Conservation (phyloP, 2,888 invertebrate species). For the Leptodirus hochenwartii region DNA sequence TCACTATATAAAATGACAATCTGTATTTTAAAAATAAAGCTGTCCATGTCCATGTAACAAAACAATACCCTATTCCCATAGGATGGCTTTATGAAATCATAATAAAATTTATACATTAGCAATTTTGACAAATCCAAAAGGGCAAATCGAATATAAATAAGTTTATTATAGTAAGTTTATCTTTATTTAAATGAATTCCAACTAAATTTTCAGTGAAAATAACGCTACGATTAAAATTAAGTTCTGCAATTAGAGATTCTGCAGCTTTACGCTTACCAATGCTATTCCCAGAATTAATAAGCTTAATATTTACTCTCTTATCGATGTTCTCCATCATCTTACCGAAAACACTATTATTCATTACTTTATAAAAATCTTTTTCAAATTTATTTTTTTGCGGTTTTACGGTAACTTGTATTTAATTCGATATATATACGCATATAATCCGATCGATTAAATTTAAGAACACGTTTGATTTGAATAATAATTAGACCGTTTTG, state of each 20-base stretch:
- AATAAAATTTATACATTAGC: slow-evolving; percentile 23
- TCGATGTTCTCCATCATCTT: slow-evolving; percentile 26
- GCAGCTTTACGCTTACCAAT: slow-evolving; percentile 16
- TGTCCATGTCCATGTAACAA: slow-evolving; percentile 19
- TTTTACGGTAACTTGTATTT: slow-evolving; percentile 8
- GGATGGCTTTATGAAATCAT: slow-evolving; percentile 17
- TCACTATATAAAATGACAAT: slow-evolving; percentile 20
- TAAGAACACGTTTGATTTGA: slow-evolving; percentile 18
- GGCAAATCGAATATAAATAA: slow-evolving; percentile 22
- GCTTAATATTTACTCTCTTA: slow-evolving; percentile 20
- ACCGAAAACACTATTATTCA: slow-evolving; percentile 19
- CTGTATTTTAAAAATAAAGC: slow-evolving; percentile 17
- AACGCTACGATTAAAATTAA: slow-evolving; percentile 17
- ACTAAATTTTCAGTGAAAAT: slow-evolving; percentile 21
- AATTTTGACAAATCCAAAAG: slow-evolving; percentile 24
- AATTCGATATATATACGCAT: slow-evolving; percentile 19
- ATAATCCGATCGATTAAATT: slow-evolving; percentile 20
- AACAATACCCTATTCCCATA: slow-evolving; percentile 15
- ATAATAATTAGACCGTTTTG: slow-evolving; percentile 16
- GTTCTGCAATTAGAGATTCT: slow-evolving; percentile 17
- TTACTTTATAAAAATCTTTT: slow-evolving; percentile 17
- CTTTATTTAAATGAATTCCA: slow-evolving; percentile 17
- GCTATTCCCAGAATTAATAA: slow-evolving; percentile 15
- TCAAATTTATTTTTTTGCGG: slow-evolving; percentile 9
- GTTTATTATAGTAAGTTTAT: slow-evolving; percentile 19